These are phyloP conservation scores for Lysandra bellargus DNA, from an alignment of 2,888 invertebrate genomes.

Conservation along the genomic window DNA sequence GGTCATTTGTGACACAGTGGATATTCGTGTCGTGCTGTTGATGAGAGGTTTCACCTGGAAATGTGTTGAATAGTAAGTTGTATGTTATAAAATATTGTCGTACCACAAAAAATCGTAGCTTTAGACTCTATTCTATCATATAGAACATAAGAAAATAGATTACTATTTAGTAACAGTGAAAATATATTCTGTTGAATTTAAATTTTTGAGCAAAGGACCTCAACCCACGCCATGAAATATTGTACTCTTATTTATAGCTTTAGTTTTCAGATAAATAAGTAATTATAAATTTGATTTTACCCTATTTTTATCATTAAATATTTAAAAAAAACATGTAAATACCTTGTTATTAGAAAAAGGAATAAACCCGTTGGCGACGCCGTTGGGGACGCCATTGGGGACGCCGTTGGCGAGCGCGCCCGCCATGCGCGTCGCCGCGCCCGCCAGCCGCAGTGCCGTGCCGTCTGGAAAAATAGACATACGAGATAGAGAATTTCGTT, in stretches of 20 bases:
- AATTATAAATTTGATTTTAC: background rate
- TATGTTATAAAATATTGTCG: background rate
- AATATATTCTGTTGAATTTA: too few species aligned
- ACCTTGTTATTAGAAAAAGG: conserved; percentile 59
- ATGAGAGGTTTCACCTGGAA: conserved; percentile 64
- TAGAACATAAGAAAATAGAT: too few species aligned
- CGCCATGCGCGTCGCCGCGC: conserved; percentile 70
- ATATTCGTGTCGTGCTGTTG: conserved; percentile 56
- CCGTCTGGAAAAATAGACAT: conserved; percentile 43
- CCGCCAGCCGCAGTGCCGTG: conserved; percentile 62
- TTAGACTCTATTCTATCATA: too few species aligned
- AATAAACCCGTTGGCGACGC: conserved; percentile 62
- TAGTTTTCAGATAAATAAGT: background rate
- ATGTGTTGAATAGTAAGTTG: background rate
- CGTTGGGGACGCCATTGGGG: conserved; percentile 62
- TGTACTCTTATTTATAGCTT: background rate
- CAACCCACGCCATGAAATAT: background rate
- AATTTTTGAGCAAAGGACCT: background rate
- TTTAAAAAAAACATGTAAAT: background rate
- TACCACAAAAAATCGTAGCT: too few species aligned
- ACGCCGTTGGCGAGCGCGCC: conserved; percentile 61
- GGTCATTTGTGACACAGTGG: conserved; percentile 68
- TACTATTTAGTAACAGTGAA: too few species aligned
- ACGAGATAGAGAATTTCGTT: conserved; percentile 35
- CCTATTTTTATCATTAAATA: too few species aligned